phyloP scores from a whole-genome alignment of 2,113 vertebrate genomes.

The Canis aureus region DNA sequence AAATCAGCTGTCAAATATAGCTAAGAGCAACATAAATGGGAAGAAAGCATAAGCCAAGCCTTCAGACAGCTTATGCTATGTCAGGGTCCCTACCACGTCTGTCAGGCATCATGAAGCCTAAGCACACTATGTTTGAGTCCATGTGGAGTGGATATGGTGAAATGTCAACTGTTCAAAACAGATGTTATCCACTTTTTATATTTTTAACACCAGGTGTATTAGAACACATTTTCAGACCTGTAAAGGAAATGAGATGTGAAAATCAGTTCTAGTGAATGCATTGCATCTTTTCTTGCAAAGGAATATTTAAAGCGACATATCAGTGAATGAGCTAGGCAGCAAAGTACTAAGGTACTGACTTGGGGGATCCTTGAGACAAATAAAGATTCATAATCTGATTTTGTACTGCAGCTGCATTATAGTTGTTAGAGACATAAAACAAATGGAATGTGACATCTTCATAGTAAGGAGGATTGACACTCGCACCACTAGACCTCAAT shows the following conservation, averaged over 20 bases:
- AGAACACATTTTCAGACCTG: slow-evolving; percentile 59
- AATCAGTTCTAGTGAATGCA: slow-evolving; percentile 45
- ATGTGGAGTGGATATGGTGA: background rate
- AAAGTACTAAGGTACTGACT: background rate
- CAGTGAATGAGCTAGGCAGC: background rate
- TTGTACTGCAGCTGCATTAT: background rate
- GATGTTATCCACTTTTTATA: slow-evolving; percentile 31
- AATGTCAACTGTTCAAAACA: slow-evolving; percentile 9
- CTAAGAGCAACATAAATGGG: background rate
- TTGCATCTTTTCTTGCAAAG: background rate
- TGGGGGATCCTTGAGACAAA: background rate
- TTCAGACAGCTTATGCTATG: background rate
- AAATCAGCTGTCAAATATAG: background rate
- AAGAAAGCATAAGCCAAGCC: background rate
- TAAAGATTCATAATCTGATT: background rate
- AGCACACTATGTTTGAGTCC: background rate
- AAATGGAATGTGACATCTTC: background rate
- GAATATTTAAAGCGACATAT: slow-evolving; percentile 21
- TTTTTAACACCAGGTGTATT: background rate
- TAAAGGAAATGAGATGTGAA: slow-evolving; percentile 51
- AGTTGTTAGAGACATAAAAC: background rate
- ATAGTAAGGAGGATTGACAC: background rate
- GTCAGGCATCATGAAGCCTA: background rate
- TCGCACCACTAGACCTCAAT: background rate
- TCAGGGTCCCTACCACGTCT: background rate